phyloP scores from a whole-genome alignment of 2,888 invertebrate genomes.

The Lottia gigantea region DNA sequence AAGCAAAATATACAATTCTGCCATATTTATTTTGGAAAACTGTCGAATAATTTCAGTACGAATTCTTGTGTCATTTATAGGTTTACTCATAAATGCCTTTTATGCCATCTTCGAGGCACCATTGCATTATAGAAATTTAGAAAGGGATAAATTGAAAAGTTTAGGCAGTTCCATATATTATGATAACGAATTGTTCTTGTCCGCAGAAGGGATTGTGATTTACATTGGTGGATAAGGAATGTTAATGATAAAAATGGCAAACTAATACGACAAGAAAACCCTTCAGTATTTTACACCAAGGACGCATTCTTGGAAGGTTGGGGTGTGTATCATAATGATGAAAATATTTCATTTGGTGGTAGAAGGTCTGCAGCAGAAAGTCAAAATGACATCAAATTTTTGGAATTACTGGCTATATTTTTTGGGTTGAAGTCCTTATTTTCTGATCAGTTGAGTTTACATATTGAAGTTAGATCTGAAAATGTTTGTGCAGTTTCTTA shows the following conservation, averaged over 20 bases:
- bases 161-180: too few relatives aligned
- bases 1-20: too few relatives aligned
- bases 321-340: too few relatives aligned
- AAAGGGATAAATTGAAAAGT: not conserved
- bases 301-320: too few relatives aligned
- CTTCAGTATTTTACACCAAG: not conserved
- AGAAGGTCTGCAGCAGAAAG: not conserved
- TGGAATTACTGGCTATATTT: not conserved
- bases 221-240: too few relatives aligned
- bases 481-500: not conserved
- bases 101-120: slow-evolving; percentile 15
- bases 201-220: too few relatives aligned
- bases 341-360: too few relatives aligned
- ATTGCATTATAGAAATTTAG: not conserved
- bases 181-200: too few relatives aligned
- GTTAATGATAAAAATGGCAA: too few relatives aligned
- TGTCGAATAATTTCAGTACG: slow-evolving; percentile 9
- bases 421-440: not conserved
- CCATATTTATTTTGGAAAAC: too few relatives aligned
- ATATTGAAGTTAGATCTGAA: not conserved
- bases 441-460: not conserved
- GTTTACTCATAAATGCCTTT: slow-evolving; percentile 13
- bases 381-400: not conserved
- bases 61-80: slow-evolving; percentile 16
- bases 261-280: not conserved